A percentile compares a stretch with the other conserved stretches of the same genome.
Evolutionary conservation across 2,888 invertebrate genomes (phyloP).

Genomic region (Pheosia gnoma): DNA sequence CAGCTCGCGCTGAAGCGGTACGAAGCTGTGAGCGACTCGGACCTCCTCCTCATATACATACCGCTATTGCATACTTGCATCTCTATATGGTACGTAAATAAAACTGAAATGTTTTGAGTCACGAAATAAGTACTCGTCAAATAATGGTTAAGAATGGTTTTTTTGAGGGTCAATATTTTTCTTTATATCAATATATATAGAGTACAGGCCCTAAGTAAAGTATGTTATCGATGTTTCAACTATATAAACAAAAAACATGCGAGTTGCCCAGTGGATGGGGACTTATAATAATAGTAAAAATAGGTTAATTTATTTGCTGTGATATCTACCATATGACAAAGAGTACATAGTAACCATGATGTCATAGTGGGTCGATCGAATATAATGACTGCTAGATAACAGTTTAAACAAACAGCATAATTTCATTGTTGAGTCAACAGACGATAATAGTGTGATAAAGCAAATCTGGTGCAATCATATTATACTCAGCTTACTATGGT

Average conservation of each 20-base stretch:
- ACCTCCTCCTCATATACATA: conserved; percentile 87
- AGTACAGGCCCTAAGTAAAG: too few species aligned
- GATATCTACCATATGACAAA: neutral
- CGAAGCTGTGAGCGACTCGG: conserved; percentile 88
- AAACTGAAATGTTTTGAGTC: too few species aligned
- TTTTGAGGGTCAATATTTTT: too few species aligned
- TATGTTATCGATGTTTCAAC: too few species aligned
- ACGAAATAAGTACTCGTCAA: too few species aligned
- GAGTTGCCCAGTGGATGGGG: too few species aligned
- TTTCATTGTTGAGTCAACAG: neutral
- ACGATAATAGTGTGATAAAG: neutral
- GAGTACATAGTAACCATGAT: neutral
- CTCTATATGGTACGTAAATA: conserved; percentile 83
- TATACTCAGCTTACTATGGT: too few species aligned
- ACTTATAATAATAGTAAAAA: too few species aligned
- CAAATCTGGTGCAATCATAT: too few species aligned
- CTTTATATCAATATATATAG: too few species aligned
- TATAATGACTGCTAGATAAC: neutral
- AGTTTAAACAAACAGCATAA: neutral
- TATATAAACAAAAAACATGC: too few species aligned
- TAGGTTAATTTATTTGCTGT: neutral
- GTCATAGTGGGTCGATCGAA: neutral
- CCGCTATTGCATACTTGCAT: conserved; percentile 88
- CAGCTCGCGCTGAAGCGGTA: conserved; percentile 88
- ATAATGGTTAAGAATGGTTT: too few species aligned